These are phyloP conservation scores for Anticlea derivata DNA, from an alignment of 2,888 invertebrate genomes.

Conservation along the genomic window DNA sequence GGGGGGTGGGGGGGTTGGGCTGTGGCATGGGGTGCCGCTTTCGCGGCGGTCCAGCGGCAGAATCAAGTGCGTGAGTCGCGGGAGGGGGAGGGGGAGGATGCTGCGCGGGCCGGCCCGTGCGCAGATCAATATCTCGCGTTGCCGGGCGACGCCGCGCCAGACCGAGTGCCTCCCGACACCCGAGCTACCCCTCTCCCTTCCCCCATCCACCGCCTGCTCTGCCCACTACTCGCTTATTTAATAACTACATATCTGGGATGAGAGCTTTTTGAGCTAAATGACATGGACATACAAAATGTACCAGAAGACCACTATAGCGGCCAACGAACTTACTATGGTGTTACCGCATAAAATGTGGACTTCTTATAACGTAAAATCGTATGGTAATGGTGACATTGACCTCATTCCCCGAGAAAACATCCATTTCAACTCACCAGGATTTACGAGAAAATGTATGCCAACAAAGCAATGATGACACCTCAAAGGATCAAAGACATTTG, in stretches of 20 bases:
- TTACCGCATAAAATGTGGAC: too few species aligned
- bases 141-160: conserved; percentile 85
- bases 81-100: conserved; percentile 61
- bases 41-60: conserved; percentile 62
- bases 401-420: conserved; percentile 50
- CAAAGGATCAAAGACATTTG: conserved; percentile 13
- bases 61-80: conserved; percentile 62
- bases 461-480: conserved; percentile 18
- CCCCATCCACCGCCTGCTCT: conserved; percentile 50
- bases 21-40: conserved; percentile 48
- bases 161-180: conserved; percentile 86
- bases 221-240: conserved; percentile 80
- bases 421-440: conserved; percentile 43
- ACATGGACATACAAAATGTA: conserved; percentile 54
- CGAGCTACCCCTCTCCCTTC: conserved; percentile 82
- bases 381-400: conserved; percentile 66
- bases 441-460: conserved; percentile 33
- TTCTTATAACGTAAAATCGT: conserved; percentile 3
- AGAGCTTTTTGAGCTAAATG: conserved; percentile 78
- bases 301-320: conserved; percentile 35
- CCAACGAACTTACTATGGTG: conserved; percentile 26
- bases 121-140: conserved; percentile 83
- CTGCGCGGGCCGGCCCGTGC: conserved; percentile 68
- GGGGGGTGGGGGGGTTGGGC: too few species aligned
- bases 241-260: conserved; percentile 74